Percentiles rank a stretch among this genome's conserved stretches.
These are phyloP conservation scores for Drosophila murphyi DNA, from an alignment of 1,140 invertebrate species.

Conservation along the genomic window DNA sequence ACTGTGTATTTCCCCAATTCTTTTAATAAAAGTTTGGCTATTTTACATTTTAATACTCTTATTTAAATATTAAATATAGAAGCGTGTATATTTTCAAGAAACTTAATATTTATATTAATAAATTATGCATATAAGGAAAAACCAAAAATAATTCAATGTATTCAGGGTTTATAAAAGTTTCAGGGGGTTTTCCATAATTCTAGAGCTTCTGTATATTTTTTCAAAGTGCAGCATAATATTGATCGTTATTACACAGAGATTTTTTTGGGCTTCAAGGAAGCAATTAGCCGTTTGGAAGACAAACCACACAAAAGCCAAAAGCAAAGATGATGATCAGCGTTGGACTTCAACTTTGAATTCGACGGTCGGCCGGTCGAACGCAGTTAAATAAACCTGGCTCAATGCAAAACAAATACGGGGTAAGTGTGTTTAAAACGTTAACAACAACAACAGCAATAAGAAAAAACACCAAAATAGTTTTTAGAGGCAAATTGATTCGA, in stretches of 20 bases:
- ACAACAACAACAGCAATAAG: conserved; percentile 13
- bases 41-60: too few species aligned
- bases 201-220: too few species aligned
- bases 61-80: too few species aligned
- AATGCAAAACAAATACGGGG: conserved; percentile 76
- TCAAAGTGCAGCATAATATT: not conserved
- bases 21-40: too few species aligned
- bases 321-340: conserved; percentile 32
- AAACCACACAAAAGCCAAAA: conserved; percentile 29
- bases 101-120: too few species aligned
- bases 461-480: not conserved
- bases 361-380: conserved; percentile 21
- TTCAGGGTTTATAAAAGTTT: too few species aligned
- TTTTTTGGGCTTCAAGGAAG: conserved; percentile 53
- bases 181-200: too few species aligned
- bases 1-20: too few species aligned
- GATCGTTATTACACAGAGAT: conserved; percentile 53
- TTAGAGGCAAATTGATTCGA: conserved; percentile 72
- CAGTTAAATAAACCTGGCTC: conserved; percentile 70
- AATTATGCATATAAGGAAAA: too few species aligned
- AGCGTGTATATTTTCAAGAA: too few species aligned
- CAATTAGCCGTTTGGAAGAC: conserved; percentile 58
- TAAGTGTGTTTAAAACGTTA: conserved; percentile 35
- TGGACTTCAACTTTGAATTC: conserved; percentile 34
- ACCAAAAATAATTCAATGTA: too few species aligned